Conservation (phyloP, 2,797 vertebrate species). For the Galaxias olidus region DNA sequence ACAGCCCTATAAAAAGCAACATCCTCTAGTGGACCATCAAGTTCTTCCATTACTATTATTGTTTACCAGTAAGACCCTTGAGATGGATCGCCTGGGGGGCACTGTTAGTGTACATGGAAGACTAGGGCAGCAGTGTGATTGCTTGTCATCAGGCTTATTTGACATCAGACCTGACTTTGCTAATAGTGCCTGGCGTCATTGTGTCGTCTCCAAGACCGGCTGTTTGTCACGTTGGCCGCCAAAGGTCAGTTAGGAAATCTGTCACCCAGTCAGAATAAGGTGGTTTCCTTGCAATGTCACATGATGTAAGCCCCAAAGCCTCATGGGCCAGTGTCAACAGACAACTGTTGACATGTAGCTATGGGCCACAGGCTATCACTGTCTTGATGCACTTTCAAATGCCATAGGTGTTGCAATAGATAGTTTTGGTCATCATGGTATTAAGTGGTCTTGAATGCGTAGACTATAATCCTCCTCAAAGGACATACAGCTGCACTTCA, state of each 20-base stretch:
- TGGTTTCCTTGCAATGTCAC: slow-evolving; percentile 18
- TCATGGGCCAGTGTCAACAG: neutral
- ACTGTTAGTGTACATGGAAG: neutral
- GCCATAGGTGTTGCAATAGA: neutral
- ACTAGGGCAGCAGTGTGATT: neutral
- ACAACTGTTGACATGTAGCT: neutral
- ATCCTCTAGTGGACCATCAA: neutral
- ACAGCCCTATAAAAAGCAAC: neutral
- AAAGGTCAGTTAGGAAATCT: slow-evolving; percentile 11
- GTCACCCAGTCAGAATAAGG: slow-evolving; percentile 11
- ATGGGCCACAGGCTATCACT: neutral
- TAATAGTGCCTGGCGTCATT: neutral
- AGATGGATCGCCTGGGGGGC: neutral
- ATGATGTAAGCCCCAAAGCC: neutral
- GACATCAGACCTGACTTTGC: neutral
- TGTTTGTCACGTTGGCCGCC: slow-evolving; percentile 9
- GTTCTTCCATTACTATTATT: neutral
- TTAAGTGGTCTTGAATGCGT: neutral
- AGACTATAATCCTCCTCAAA: neutral
- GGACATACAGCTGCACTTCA: neutral
- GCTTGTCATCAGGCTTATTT: neutral
- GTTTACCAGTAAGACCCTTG: neutral
- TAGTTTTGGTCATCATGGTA: neutral
- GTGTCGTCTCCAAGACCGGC: slow-evolving; percentile 19
- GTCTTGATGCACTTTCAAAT: slow-evolving; percentile 1